Conservation (phyloP, 1,140 invertebrate species). For the Cotesia glomerata region DNA sequence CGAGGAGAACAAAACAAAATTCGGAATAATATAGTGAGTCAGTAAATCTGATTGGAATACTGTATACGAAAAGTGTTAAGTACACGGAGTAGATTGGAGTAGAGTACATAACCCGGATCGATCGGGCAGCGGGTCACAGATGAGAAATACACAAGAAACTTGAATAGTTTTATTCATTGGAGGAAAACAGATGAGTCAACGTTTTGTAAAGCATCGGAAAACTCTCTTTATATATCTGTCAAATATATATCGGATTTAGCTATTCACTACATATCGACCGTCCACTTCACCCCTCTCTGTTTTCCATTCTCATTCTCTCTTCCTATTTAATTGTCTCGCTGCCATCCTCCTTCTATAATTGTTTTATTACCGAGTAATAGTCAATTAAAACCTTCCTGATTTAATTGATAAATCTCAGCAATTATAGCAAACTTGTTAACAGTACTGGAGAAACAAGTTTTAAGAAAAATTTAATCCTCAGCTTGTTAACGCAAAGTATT, state of each 20-base stretch:
- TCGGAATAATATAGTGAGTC: too few species aligned
- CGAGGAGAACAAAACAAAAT: too few species aligned
- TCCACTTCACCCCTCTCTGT: not conserved
- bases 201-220: not conserved
- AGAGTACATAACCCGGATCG: not conserved
- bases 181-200: conserved; percentile 28
- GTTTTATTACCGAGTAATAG: too few species aligned
- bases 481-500: too few species aligned
- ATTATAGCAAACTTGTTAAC: too few species aligned
- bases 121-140: not conserved
- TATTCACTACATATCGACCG: conserved; percentile 4
- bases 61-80: conserved; percentile 2
- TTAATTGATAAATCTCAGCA: too few species aligned
- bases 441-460: too few species aligned
- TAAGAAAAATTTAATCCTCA: too few species aligned
- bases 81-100: not conserved
- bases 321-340: not conserved
- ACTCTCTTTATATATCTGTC: not conserved
- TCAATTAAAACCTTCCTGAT: too few species aligned
- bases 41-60: too few species aligned
- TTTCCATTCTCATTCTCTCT: not conserved
- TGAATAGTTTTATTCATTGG: not conserved
- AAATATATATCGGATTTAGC: conserved; percentile 16
- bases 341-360: not conserved
- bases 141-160: not conserved